Conservation (phyloP, 2,797 vertebrate genomes). For the Schizopygopsis pylzovi region DNA sequence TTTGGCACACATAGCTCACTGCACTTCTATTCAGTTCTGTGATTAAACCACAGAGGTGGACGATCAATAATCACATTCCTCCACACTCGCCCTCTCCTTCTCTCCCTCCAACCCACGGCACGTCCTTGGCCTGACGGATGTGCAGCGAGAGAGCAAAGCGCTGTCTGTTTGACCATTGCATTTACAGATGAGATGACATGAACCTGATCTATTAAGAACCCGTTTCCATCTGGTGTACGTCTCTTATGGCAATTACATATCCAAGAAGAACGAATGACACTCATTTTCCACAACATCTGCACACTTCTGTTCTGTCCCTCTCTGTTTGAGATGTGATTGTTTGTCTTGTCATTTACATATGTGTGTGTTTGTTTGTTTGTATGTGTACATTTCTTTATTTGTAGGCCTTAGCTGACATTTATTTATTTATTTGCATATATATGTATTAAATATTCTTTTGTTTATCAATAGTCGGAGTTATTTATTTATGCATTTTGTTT, state of each 20-base stretch:
- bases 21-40: not conserved
- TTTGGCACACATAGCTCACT: not conserved
- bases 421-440: not conserved
- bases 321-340: slow-evolving; percentile 15
- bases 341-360: slow-evolving; percentile 8
- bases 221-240: slow-evolving; percentile 28
- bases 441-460: not conserved
- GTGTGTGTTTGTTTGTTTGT: not conserved
- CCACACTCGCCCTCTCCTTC: not conserved
- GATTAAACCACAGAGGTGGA: slow-evolving; percentile 20
- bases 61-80: slow-evolving; percentile 21
- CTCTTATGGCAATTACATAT: slow-evolving; percentile 50
- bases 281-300: slow-evolving; percentile 48
- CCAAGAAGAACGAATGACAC: slow-evolving; percentile 39
- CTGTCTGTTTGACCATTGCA: slow-evolving; percentile 25
- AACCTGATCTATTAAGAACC: slow-evolving; percentile 40
- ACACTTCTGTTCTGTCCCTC: slow-evolving; percentile 49
- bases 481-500: not conserved
- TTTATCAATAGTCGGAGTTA: not conserved
- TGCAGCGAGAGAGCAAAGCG: not conserved
- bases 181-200: slow-evolving; percentile 42
- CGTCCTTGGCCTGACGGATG: slow-evolving; percentile 6
- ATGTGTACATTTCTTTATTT: not conserved
- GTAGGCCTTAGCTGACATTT: not conserved
- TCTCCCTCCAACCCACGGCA: not conserved